Conservation (phyloP, 2,797 vertebrate species). For the Eulemur albifrons region DNA sequence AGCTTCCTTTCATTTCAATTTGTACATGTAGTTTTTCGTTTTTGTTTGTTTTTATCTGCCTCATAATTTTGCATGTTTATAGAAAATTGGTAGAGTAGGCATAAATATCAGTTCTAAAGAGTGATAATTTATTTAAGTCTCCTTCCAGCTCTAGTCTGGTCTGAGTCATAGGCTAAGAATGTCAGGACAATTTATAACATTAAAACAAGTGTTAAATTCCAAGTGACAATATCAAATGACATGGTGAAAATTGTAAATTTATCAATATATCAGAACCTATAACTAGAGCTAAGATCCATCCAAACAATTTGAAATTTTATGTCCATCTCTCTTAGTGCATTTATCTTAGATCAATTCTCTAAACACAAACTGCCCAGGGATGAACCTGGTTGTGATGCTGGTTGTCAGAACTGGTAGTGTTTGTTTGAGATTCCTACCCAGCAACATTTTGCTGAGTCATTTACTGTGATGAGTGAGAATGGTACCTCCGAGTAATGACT, state of each 20-base stretch:
- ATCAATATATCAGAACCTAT: background rate
- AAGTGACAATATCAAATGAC: background rate
- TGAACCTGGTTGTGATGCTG: background rate
- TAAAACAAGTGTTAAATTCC: slow-evolving; percentile 26
- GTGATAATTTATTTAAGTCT: slow-evolving; percentile 26
- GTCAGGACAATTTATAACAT: slow-evolving; percentile 30
- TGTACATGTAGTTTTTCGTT: background rate
- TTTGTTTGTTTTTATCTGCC: slow-evolving; percentile 4
- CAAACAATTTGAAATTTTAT: background rate
- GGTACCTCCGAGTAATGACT: background rate
- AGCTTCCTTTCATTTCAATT: background rate
- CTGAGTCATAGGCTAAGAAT: slow-evolving; percentile 22
- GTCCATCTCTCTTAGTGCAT: background rate
- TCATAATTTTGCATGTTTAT: slow-evolving; percentile 55
- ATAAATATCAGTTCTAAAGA: slow-evolving; percentile 15
- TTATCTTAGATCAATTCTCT: background rate
- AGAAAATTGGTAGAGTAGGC: slow-evolving; percentile 36
- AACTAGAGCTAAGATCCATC: background rate
- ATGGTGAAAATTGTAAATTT: background rate
- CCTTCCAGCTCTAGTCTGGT: background rate
- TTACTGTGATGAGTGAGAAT: background rate
- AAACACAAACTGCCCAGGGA: background rate
- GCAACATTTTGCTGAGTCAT: background rate
- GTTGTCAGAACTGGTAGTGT: background rate
- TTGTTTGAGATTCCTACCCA: background rate